Evolutionary conservation across 2,113 vertebrate species (phyloP).

Genomic region (Phalacrocorax pelagicus): DNA sequence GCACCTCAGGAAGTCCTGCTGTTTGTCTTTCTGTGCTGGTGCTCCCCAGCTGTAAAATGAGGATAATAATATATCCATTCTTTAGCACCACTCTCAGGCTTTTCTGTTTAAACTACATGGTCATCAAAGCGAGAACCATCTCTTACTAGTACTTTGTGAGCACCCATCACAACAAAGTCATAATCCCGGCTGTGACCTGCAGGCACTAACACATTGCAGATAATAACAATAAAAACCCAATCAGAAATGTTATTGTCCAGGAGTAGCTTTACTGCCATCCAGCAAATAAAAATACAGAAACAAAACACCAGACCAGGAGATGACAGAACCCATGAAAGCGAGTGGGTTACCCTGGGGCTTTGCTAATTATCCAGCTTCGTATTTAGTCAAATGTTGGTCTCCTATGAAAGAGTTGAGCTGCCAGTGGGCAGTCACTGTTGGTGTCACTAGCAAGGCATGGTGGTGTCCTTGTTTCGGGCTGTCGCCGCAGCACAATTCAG

Average conservation of each 20-base stretch:
- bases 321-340: neutral
- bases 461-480: neutral
- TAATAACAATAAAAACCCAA: constrained; percentile 47
- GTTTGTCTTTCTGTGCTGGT: neutral
- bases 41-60: neutral
- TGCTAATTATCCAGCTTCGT: neutral
- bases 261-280: constrained; percentile 12
- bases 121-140: neutral
- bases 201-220: constrained; percentile 27
- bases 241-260: constrained; percentile 40
- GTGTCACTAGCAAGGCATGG: neutral
- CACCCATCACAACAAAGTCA: constrained; percentile 19
- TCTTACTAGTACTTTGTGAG: neutral
- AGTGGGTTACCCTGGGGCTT: neutral
- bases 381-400: neutral
- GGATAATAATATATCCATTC: neutral
- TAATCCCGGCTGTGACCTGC: constrained; percentile 40
- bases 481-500: neutral
- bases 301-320: neutral
- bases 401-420: neutral
- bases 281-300: neutral
- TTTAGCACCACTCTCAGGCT: neutral
- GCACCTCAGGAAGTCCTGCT: neutral
- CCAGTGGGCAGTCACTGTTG: neutral
- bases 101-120: constrained; percentile 10